phyloP scores from a whole-genome alignment of 2,113 vertebrate species.

The Nesoenas mayeri region DNA sequence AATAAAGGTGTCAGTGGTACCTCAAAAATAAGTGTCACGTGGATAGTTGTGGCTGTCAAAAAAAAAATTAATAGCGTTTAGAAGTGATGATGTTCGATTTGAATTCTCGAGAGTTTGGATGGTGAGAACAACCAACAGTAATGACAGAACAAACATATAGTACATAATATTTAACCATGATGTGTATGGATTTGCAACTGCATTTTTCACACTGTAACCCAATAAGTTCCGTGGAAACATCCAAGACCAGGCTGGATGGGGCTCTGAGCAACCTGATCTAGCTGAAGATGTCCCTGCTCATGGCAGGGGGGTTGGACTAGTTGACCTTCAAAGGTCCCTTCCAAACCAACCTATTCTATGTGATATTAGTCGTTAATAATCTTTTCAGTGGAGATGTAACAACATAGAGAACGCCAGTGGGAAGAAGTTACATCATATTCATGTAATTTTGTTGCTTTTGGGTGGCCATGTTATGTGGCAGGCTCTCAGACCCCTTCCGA shows the following conservation, averaged over 20 bases:
- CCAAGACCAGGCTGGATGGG: neutral
- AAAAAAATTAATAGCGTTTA: neutral
- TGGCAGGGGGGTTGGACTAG: rapidly evolving
- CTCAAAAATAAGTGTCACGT: neutral
- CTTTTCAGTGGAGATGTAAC: neutral
- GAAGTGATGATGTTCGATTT: rapidly evolving
- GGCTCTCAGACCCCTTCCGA: neutral
- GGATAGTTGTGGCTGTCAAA: neutral
- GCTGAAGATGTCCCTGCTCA: neutral
- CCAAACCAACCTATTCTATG: neutral
- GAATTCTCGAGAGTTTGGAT: neutral
- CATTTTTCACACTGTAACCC: neutral
- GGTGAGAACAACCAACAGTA: neutral
- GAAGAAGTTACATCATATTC: neutral
- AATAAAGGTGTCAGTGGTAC: neutral
- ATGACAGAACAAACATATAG: neutral
- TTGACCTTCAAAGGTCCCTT: neutral
- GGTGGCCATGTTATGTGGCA: neutral
- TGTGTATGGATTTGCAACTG: neutral
- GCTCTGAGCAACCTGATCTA: neutral
- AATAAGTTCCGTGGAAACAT: neutral
- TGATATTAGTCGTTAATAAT: neutral
- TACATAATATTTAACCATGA: neutral
- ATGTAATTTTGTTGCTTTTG: neutral
- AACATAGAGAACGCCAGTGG: neutral